These are phyloP conservation scores for Halyomorpha halys DNA, from an alignment of 1,140 invertebrate genomes.

Conservation along the genomic window DNA sequence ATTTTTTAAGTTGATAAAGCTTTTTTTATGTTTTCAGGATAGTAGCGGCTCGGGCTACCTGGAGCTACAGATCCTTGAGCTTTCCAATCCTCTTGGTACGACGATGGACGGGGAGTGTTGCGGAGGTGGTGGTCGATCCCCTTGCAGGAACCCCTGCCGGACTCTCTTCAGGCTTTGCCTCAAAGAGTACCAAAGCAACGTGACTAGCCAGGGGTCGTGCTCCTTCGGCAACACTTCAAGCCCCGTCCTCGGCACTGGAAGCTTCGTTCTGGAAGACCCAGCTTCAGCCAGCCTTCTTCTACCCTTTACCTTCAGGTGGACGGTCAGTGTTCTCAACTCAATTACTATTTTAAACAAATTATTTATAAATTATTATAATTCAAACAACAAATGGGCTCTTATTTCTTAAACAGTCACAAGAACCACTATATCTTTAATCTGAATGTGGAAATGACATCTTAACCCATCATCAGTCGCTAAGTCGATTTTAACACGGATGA, in stretches of 20 bases:
- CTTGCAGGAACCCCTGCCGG: slow-evolving; percentile 40
- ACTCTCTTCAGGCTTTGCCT: slow-evolving; percentile 73
- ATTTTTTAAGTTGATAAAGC: not conserved
- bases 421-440: too few relatives aligned
- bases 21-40: not conserved
- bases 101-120: slow-evolving; percentile 74
- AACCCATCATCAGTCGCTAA: too few relatives aligned
- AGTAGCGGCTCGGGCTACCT: slow-evolving; percentile 63
- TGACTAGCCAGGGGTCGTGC: slow-evolving; percentile 68
- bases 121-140: slow-evolving; percentile 35
- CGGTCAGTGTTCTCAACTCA: slow-evolving; percentile 52
- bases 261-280: slow-evolving; percentile 73
- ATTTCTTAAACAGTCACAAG: too few relatives aligned
- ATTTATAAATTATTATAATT: too few relatives aligned
- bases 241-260: slow-evolving; percentile 71
- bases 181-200: slow-evolving; percentile 82
- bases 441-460: too few relatives aligned
- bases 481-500: too few relatives aligned
- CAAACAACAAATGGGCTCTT: too few relatives aligned
- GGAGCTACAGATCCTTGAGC: slow-evolving; percentile 81
- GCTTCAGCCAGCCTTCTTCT: slow-evolving; percentile 54
- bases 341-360: too few relatives aligned
- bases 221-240: slow-evolving; percentile 82
- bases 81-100: slow-evolving; percentile 74
- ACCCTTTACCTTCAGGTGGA: slow-evolving; percentile 82